phyloP scores from a whole-genome alignment of 2,113 vertebrate species.

The Synchiropus splendidus region DNA sequence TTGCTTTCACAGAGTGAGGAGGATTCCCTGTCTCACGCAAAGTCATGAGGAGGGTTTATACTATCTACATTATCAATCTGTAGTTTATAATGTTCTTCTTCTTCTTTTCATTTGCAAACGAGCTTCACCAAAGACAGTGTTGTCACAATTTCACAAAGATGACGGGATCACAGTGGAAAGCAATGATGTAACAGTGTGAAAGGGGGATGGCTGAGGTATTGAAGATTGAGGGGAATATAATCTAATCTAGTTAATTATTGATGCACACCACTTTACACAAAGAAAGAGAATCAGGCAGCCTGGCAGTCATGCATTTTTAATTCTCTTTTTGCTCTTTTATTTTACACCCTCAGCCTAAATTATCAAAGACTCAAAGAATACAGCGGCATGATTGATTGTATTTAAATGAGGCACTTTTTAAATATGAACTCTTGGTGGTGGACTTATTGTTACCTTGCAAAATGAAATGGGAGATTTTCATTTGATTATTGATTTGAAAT shows the following conservation, averaged over 20 bases:
- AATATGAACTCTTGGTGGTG: too few species aligned
- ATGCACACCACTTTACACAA: constrained; percentile 36
- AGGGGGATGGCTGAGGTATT: constrained; percentile 1
- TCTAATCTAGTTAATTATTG: constrained; percentile 34
- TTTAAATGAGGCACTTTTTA: constrained; percentile 3
- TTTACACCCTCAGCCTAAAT: constrained; percentile 17
- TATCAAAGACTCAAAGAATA: constrained; percentile 2
- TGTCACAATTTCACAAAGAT: too few species aligned
- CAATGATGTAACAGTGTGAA: constrained; percentile 21
- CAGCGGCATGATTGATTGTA: not conserved
- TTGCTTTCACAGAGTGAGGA: too few species aligned
- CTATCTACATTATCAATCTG: too few species aligned
- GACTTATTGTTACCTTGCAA: too few species aligned
- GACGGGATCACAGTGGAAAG: too few species aligned
- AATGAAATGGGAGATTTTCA: too few species aligned
- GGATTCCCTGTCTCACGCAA: not conserved
- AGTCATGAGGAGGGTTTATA: too few species aligned
- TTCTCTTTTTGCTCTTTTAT: constrained; percentile 28
- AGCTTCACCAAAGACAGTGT: too few species aligned
- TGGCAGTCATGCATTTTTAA: constrained; percentile 31
- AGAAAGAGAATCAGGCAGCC: constrained; percentile 18
- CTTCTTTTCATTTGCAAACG: too few species aligned
- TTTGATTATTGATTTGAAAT: too few species aligned
- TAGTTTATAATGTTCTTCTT: too few species aligned
- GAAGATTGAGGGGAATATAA: constrained; percentile 28